These are phyloP conservation scores for Leptinotarsa juncta DNA, from an alignment of 2,888 invertebrate species.

Conservation along the genomic window DNA sequence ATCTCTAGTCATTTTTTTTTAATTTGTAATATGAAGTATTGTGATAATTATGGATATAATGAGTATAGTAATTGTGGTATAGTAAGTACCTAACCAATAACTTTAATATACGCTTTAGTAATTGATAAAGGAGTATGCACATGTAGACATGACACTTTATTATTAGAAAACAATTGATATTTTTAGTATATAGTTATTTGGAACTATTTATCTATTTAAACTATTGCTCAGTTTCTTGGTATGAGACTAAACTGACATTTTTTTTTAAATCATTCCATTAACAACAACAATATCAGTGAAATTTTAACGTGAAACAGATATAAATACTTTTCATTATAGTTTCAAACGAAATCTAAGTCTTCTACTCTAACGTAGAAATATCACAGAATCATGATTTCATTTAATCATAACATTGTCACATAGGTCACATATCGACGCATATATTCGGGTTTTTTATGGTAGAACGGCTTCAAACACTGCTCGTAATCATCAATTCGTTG, in stretches of 20 bases:
- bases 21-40: constrained; percentile 42
- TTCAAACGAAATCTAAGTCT: too few species aligned
- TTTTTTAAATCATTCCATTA: too few species aligned
- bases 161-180: constrained; percentile 33
- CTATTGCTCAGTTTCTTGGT: constrained; percentile 22
- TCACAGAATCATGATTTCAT: too few species aligned
- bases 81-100: constrained; percentile 39
- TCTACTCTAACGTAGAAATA: too few species aligned
- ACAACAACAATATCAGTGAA: too few species aligned
- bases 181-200: constrained; percentile 27
- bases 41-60: constrained; percentile 55
- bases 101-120: constrained; percentile 38
- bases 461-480: too few species aligned
- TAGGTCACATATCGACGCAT: too few species aligned
- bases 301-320: too few species aligned
- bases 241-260: constrained; percentile 1
- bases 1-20: constrained; percentile 47
- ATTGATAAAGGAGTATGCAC: constrained; percentile 47
- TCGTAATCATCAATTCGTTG: too few species aligned
- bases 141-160: constrained; percentile 54
- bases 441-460: too few species aligned
- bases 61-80: constrained; percentile 46
- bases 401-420: too few species aligned
- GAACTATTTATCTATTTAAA: constrained; percentile 17
- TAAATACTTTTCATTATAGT: too few species aligned